Evolutionary conservation across 2,113 vertebrate species (phyloP).

Genomic region (Hypocryptadius cinnamomeus): DNA sequence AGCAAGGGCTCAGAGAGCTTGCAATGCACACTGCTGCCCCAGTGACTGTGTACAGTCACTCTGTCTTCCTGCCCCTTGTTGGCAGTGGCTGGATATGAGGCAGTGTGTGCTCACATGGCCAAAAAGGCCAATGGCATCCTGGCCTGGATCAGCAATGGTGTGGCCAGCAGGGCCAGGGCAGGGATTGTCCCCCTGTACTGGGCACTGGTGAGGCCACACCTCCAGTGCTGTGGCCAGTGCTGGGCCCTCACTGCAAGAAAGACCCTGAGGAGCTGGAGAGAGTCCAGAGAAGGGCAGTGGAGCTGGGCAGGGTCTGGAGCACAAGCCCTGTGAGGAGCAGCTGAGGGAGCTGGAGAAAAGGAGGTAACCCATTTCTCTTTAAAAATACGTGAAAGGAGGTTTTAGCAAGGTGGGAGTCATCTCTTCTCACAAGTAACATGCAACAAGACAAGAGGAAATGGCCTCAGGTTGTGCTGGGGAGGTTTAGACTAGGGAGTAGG

Average conservation of each 20-base stretch:
- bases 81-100: accelerated
- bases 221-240: not conserved
- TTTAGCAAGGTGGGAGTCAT: not conserved
- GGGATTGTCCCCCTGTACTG: not conserved
- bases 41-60: accelerated
- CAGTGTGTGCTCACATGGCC: not conserved
- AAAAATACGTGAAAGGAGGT: not conserved
- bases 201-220: not conserved
- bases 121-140: not conserved
- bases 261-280: not conserved
- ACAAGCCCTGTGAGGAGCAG: not conserved
- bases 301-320: not conserved
- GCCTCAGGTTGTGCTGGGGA: not conserved
- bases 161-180: not conserved
- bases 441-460: not conserved
- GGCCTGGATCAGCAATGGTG: not conserved
- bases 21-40: accelerated
- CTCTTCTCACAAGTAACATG: not conserved
- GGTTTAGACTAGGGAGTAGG: not conserved
- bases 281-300: not conserved
- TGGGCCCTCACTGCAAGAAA: not conserved
- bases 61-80: too few relatives aligned
- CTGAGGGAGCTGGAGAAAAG: not conserved
- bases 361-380: too few relatives aligned
- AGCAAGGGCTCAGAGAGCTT: not conserved